phyloP scores from a whole-genome alignment of 2,797 vertebrate genomes.

The Chanos chanos region DNA sequence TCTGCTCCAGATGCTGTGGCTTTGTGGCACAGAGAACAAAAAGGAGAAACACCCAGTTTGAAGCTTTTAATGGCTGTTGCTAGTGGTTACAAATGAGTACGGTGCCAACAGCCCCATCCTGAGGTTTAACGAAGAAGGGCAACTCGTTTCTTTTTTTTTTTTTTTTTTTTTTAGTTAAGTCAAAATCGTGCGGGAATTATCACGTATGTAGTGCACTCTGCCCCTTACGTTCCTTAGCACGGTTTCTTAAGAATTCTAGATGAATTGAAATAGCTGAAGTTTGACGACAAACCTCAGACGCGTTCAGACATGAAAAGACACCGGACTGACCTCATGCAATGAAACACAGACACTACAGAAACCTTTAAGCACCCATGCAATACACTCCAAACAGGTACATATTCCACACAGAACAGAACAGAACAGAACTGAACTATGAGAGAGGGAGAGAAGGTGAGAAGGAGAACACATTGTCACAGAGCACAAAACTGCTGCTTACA shows the following conservation, averaged over 20 bases:
- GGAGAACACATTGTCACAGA: constrained; percentile 24
- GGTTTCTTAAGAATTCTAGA: too few relatives aligned
- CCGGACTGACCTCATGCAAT: constrained; percentile 16
- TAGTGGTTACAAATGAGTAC: too few relatives aligned
- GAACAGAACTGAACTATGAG: not conserved
- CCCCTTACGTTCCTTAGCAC: too few relatives aligned
- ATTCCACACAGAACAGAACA: not conserved
- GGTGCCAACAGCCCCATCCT: too few relatives aligned
- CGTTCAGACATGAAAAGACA: not conserved
- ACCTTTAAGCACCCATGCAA: constrained; percentile 16
- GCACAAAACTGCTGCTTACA: constrained; percentile 82
- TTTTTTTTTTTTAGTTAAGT: too few relatives aligned
- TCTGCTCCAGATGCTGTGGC: too few relatives aligned
- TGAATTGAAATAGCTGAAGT: not conserved
- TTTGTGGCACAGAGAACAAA: too few relatives aligned
- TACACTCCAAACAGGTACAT: not conserved
- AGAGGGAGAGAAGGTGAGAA: not conserved
- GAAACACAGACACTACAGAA: constrained; percentile 2
- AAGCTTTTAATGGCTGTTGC: too few relatives aligned
- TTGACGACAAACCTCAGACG: not conserved
- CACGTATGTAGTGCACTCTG: not conserved
- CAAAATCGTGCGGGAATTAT: too few relatives aligned
- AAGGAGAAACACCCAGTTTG: not conserved
- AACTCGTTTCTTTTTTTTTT: too few relatives aligned
- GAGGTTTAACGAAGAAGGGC: too few relatives aligned